Evolutionary conservation across 2,888 invertebrate genomes (phyloP), one percentile per base, ranked within the genome.

Genomic region (Sphecodes monilicornis): DNA sequence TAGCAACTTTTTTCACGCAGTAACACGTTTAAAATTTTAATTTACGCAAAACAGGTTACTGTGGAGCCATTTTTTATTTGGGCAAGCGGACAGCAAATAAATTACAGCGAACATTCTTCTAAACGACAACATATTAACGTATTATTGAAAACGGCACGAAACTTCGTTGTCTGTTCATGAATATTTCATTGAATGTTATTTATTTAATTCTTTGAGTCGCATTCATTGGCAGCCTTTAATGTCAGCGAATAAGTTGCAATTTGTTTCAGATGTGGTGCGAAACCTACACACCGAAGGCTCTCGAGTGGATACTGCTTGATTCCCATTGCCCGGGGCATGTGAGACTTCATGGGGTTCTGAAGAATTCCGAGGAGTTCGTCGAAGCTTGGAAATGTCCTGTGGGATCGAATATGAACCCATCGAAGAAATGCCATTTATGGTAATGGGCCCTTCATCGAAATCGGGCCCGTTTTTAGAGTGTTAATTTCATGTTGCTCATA

Each of bases 181-280:
- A 64, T 50, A 72, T 78, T 78, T 16, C 3, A 60, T 26, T 22
- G 18, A 36, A 22, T 1, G 22, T 22, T 66, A 66, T 32, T 39
- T 4, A 5, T 36, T 4, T 0, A 32, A 39, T 22, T 36, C n/a
- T 13, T 36, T 5, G 10, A n/a, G 10, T 22, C 10, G 36, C 3
- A n/a, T 22, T 6, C 10, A 8, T 66, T 10, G 10, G 3, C 32
- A n/a, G 11, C 22, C 36, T 8, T 66, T n/a, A n/a, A 22, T 10
- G 11, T 11, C 18, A 8, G 1, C 22, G 13, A 32, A 0, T 64
- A 64, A 36, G 5, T 26, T 46, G 18, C 5, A 22, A 43, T 39
- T 75, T n/a, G 16, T 74, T 82, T 76, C 95, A 97, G 97, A 95
- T 98, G 18, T 98, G 98, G 98, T 98, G 98, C 93, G 98, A 98